Percentiles rank a stretch among this genome's conserved stretches.
Evolutionary conservation across 2,888 invertebrate genomes (phyloP).

Genomic region (Syrista parreyssii): DNA sequence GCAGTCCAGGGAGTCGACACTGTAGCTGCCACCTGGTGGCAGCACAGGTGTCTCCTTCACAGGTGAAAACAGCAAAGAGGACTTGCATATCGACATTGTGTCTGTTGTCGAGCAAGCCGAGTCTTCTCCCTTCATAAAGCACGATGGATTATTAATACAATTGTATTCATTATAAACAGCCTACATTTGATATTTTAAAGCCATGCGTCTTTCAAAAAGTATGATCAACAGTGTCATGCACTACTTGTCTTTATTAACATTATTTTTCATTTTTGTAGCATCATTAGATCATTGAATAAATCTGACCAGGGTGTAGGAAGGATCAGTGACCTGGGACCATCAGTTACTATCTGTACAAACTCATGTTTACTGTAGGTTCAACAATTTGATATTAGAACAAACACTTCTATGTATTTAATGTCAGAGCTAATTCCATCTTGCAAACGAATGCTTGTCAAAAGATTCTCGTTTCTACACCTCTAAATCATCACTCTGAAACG

Average conservation of each 20-base stretch:
- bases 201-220: conserved; percentile 5
- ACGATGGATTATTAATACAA: neutral
- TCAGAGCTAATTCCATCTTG: neutral
- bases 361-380: neutral
- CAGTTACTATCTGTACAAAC: neutral
- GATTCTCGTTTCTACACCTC: neutral
- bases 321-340: neutral
- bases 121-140: conserved; percentile 74
- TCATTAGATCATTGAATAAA: neutral
- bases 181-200: neutral
- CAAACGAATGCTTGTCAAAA: neutral
- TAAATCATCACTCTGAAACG: neutral
- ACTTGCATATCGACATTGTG: conserved; percentile 92
- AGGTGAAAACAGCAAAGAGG: conserved; percentile 90
- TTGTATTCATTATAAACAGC: neutral
- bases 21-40: conserved; percentile 80
- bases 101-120: conserved; percentile 76
- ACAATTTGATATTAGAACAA: neutral
- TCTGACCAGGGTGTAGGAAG: neutral
- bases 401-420: neutral
- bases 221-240: neutral
- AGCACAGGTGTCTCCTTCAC: conserved; percentile 81
- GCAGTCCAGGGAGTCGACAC: conserved; percentile 92
- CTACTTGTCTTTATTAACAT: neutral
- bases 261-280: neutral